Conservation (phyloP, 2,113 vertebrate genomes). For the Buteo buteo region DNA sequence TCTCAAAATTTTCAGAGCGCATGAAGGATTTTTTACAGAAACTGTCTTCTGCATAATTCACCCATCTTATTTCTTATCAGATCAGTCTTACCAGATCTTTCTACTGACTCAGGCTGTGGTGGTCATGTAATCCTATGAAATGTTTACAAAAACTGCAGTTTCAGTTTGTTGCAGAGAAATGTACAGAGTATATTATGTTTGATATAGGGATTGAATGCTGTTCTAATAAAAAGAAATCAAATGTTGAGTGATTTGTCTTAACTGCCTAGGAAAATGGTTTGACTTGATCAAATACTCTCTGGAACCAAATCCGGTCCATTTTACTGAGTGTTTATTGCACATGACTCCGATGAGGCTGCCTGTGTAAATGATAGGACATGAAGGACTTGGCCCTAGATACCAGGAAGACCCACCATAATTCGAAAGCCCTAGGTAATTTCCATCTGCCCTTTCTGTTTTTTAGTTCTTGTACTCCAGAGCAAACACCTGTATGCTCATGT, state of each 20-base stretch:
- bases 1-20: background rate
- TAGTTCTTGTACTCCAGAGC: background rate
- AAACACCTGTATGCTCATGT: background rate
- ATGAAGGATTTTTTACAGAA: background rate
- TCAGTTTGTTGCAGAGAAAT: background rate
- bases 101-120: background rate
- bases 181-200: background rate
- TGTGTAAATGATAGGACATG: background rate
- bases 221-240: background rate
- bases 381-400: background rate
- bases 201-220: background rate
- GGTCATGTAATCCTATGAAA: background rate
- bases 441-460: background rate
- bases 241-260: background rate
- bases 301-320: background rate
- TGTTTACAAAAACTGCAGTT: background rate
- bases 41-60: conserved; percentile 3
- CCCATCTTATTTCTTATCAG: background rate
- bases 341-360: rapidly evolving
- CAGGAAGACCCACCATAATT: background rate
- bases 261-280: background rate
- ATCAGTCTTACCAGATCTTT: background rate
- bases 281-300: background rate
- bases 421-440: background rate
- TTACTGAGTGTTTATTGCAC: background rate